Percentiles rank a stretch among this genome's conserved stretches.
Evolutionary conservation across 1,140 invertebrate species (phyloP).

Genomic region (Tribolium castaneum): DNA sequence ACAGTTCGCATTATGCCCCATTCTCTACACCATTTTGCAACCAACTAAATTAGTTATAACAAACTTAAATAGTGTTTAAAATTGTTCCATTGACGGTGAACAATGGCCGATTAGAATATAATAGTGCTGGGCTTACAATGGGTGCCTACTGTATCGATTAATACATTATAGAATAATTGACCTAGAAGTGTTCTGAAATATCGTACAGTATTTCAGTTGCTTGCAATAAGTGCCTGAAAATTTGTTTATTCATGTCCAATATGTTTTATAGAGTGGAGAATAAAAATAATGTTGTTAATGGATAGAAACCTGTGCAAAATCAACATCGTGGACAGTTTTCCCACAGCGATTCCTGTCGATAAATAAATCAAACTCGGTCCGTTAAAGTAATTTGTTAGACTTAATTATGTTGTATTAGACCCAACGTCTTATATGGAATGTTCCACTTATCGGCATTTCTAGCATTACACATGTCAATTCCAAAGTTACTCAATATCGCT

Average conservation of each 20-base stretch:
- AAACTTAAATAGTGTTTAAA: slow-evolving; percentile 22
- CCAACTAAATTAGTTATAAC: slow-evolving; percentile 1
- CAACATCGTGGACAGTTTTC: slow-evolving; percentile 7
- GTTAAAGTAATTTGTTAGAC: slow-evolving; percentile 34
- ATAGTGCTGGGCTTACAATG: slow-evolving; percentile 6
- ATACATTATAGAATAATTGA: slow-evolving; percentile 11
- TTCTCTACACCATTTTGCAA: not conserved
- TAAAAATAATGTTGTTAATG: not conserved
- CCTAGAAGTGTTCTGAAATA: not conserved
- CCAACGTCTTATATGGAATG: slow-evolving; percentile 17
- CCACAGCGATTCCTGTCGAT: slow-evolving; percentile 22
- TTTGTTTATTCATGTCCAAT: not conserved
- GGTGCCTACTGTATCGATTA: slow-evolving; percentile 32
- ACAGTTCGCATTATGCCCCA: not conserved
- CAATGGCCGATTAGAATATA: slow-evolving; percentile 26
- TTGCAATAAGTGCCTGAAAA: not conserved
- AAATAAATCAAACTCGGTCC: slow-evolving; percentile 24
- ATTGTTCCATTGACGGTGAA: slow-evolving; percentile 12
- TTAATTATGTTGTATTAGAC: slow-evolving; percentile 32
- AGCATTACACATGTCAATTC: slow-evolving; percentile 33
- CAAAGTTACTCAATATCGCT: slow-evolving; percentile 25
- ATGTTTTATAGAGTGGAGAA: not conserved
- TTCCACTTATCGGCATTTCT: slow-evolving; percentile 33
- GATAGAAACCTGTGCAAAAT: not conserved
- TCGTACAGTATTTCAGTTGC: not conserved